phyloP scores from a whole-genome alignment of 2,888 invertebrate species.

The Tryphoninae sp. region DNA sequence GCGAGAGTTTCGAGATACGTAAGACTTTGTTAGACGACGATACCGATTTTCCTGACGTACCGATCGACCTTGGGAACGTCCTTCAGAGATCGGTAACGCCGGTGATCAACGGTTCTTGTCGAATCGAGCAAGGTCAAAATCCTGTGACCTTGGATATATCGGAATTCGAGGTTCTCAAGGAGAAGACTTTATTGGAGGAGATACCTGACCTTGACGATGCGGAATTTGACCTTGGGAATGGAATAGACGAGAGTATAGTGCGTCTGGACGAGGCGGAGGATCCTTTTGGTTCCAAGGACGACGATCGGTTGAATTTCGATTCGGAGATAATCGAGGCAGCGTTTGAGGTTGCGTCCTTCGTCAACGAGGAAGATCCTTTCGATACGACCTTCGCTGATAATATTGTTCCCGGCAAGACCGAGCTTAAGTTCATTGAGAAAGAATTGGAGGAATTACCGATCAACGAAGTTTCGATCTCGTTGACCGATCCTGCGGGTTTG shows the following conservation, averaged over 20 bases:
- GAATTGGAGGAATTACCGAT: constrained; percentile 84
- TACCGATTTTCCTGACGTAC: constrained; percentile 86
- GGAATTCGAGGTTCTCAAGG: constrained; percentile 82
- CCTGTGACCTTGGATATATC: constrained; percentile 77
- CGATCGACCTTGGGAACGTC: constrained; percentile 85
- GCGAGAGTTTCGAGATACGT: constrained; percentile 74
- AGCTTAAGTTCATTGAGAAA: constrained; percentile 84
- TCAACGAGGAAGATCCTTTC: constrained; percentile 89
- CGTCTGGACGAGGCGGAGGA: constrained; percentile 78
- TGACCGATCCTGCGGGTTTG: constrained; percentile 85
- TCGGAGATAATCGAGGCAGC: constrained; percentile 77
- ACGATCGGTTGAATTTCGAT: constrained; percentile 74
- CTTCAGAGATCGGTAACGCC: constrained; percentile 73
- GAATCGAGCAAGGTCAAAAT: not conserved
- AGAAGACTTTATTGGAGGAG: constrained; percentile 77
- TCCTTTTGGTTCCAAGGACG: constrained; percentile 82
- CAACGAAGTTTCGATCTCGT: constrained; percentile 83
- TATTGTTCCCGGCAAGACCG: constrained; percentile 86
- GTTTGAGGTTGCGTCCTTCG: constrained; percentile 79
- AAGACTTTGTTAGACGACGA: constrained; percentile 90
- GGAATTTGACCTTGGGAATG: constrained; percentile 71
- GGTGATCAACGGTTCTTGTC: constrained; percentile 42
- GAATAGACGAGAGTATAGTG: constrained; percentile 65
- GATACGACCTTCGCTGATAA: constrained; percentile 92
- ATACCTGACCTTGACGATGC: constrained; percentile 78